Evolutionary conservation across 1,140 invertebrate species (phyloP).

Genomic region (Agrilus planipennis): DNA sequence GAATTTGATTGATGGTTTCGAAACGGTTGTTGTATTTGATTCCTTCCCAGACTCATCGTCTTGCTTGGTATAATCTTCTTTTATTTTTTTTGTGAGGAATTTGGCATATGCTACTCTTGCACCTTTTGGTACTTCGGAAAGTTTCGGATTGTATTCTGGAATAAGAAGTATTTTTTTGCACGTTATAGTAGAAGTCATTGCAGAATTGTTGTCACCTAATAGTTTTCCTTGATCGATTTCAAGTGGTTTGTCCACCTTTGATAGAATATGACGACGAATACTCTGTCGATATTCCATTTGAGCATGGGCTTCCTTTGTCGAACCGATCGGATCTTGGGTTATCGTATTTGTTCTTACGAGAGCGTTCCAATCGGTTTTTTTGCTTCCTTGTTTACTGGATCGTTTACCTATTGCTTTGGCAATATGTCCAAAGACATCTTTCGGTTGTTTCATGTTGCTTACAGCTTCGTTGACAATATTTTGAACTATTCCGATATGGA

Average conservation of each 20-base stretch:
- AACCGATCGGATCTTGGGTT: slow-evolving; percentile 63
- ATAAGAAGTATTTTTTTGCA: neutral
- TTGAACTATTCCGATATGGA: slow-evolving; percentile 79
- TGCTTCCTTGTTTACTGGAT: slow-evolving; percentile 42
- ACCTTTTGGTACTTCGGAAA: slow-evolving; percentile 56
- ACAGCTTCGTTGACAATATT: slow-evolving; percentile 64
- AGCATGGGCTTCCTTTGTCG: slow-evolving; percentile 48
- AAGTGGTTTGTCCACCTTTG: slow-evolving; percentile 40
- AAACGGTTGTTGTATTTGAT: neutral
- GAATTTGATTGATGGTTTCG: neutral
- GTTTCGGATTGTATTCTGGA: slow-evolving; percentile 67
- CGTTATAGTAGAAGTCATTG: neutral
- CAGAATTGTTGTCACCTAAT: slow-evolving; percentile 38
- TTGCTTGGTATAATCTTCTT: slow-evolving; percentile 38
- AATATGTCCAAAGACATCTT: slow-evolving; percentile 71
- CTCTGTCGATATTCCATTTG: slow-evolving; percentile 51
- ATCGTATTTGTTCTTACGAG: slow-evolving; percentile 58
- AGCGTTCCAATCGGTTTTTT: slow-evolving; percentile 76
- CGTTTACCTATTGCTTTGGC: slow-evolving; percentile 58
- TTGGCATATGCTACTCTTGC: slow-evolving; percentile 74
- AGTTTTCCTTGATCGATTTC: slow-evolving; percentile 56
- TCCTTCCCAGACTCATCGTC: slow-evolving; percentile 1
- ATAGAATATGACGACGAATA: slow-evolving; percentile 48
- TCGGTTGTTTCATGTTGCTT: slow-evolving; percentile 49
- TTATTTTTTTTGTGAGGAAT: slow-evolving; percentile 63